Conservation (phyloP, 2,888 invertebrate genomes). For the Sussaba pulchella region DNA sequence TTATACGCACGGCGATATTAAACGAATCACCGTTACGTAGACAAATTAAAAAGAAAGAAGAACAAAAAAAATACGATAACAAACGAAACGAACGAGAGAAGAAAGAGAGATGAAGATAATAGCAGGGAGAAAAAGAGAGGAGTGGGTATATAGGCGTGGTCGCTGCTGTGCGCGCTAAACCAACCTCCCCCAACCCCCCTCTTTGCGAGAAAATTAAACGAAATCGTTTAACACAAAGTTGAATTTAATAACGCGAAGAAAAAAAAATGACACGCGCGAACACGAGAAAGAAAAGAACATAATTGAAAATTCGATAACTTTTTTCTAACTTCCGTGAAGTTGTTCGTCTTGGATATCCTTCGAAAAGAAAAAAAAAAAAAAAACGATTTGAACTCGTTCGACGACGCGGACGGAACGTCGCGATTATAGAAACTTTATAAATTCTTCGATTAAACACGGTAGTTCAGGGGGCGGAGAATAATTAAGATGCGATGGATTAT, state of each 20-base stretch:
- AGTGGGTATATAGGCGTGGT: constrained; percentile 50
- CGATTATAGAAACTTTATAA: constrained; percentile 56
- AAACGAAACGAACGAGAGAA: constrained; percentile 8
- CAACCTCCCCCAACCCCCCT: too few species aligned
- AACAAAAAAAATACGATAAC: constrained; percentile 4
- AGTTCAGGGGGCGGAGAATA: constrained; percentile 58
- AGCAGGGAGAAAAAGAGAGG: constrained; percentile 8
- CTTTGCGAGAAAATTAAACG: constrained; percentile 45
- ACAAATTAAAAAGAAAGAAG: constrained; percentile 30
- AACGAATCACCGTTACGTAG: constrained; percentile 46
- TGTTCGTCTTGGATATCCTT: constrained; percentile 71
- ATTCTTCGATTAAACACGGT: constrained; percentile 64
- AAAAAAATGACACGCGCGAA: constrained; percentile 23
- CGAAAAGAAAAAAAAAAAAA: constrained; percentile 46
- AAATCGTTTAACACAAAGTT: constrained; percentile 60
- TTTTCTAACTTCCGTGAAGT: constrained; percentile 79
- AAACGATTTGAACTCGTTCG: constrained; percentile 43
- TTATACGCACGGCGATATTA: constrained; percentile 70
- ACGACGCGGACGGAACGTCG: constrained; percentile 33
- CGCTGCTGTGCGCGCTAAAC: constrained; percentile 23
- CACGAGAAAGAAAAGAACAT: constrained; percentile 39
- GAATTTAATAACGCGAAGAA: constrained; percentile 20
- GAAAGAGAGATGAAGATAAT: constrained; percentile 28
- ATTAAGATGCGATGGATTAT: constrained; percentile 39
- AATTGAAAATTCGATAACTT: constrained; percentile 69